These are phyloP conservation scores for Mantis religiosa DNA, from an alignment of 2,888 invertebrate species.

Conservation along the genomic window DNA sequence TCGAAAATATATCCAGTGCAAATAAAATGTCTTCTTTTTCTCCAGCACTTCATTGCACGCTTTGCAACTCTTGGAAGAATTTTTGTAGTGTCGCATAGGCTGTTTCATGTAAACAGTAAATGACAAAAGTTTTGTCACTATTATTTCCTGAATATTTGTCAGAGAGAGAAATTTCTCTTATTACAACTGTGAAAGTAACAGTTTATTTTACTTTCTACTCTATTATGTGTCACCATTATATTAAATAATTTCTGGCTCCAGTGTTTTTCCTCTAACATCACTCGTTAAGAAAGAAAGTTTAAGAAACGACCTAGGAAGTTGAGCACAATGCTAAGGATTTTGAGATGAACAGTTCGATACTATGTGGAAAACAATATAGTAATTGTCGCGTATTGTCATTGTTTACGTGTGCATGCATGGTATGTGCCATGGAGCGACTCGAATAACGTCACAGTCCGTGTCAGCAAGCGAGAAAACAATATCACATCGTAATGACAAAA, in stretches of 20 bases:
- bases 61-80: too few relatives aligned
- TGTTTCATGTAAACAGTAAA: too few relatives aligned
- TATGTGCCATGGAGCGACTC: neutral
- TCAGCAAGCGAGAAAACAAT: neutral
- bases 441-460: neutral
- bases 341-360: neutral
- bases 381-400: neutral
- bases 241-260: neutral
- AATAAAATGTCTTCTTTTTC: too few relatives aligned
- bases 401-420: neutral
- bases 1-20: too few relatives aligned
- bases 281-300: neutral
- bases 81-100: too few relatives aligned
- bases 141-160: too few relatives aligned
- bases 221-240: neutral
- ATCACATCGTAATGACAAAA: conserved; percentile 1
- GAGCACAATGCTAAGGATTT: neutral
- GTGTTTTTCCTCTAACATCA: neutral
- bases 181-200: neutral
- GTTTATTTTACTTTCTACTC: neutral
- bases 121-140: too few relatives aligned
- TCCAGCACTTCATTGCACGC: too few relatives aligned
- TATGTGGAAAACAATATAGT: neutral
- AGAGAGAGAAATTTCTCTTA: neutral
- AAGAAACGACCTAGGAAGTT: neutral